A percentile compares a stretch with the other conserved stretches of the same genome.
These are phyloP conservation scores for Phenganax subtilis DNA, from an alignment of 92 coral and sea anemone species.

Conservation along the genomic window DNA sequence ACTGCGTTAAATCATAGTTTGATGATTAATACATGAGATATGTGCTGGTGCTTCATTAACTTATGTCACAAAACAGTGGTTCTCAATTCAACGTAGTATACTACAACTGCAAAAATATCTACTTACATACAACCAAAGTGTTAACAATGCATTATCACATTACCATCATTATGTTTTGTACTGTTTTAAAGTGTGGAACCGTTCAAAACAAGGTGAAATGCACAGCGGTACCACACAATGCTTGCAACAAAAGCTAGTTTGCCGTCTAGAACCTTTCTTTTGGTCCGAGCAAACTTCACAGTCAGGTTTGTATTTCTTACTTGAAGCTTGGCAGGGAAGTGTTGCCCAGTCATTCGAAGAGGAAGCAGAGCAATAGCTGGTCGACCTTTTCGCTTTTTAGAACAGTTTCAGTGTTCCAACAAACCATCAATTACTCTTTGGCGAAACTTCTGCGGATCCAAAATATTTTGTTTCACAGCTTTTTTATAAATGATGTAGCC, in stretches of 20 bases:
- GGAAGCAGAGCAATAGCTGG: constrained; percentile 45
- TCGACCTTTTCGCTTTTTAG: constrained; percentile 12
- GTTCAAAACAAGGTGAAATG: constrained; percentile 60
- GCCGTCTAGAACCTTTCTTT: constrained; percentile 42
- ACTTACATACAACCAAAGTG: not conserved
- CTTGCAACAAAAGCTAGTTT: constrained; percentile 54
- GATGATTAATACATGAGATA: not conserved
- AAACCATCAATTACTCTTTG: constrained; percentile 41
- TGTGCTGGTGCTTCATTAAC: not conserved
- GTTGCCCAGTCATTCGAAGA: constrained; percentile 39
- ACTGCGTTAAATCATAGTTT: not conserved
- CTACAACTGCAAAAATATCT: not conserved
- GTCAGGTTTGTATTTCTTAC: constrained; percentile 48
- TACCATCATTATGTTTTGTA: constrained; percentile 25
- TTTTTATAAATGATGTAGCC: constrained; percentile 56
- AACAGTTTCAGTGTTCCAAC: constrained; percentile 26
- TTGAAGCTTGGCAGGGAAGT: constrained; percentile 44
- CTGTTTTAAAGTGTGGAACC: constrained; percentile 50
- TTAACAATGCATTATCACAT: not conserved
- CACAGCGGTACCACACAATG: constrained; percentile 56
- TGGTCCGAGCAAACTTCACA: constrained; percentile 55
- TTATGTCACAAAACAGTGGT: not conserved
- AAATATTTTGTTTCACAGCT: not conserved
- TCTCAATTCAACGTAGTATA: not conserved
- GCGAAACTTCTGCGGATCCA: constrained; percentile 17